Conservation (phyloP, 2,888 invertebrate species). For the Catocala fraxini region DNA sequence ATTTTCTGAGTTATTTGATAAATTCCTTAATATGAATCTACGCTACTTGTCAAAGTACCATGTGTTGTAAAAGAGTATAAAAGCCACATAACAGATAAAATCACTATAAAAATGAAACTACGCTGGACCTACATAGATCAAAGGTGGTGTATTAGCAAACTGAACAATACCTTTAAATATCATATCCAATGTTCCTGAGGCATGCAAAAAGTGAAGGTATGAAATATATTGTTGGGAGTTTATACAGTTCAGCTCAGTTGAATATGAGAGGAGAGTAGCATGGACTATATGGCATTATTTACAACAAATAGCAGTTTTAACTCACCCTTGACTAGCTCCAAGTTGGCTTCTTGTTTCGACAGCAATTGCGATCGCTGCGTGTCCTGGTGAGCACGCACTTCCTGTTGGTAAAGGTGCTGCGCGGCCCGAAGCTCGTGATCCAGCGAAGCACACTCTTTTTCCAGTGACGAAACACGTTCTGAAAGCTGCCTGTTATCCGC, state of each 20-base stretch:
- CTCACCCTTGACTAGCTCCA: conserved; percentile 96
- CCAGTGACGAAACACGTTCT: conserved; percentile 94
- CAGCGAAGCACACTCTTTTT: conserved; percentile 95
- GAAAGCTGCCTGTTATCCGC: conserved; percentile 93
- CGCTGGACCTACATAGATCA: conserved; percentile 35
- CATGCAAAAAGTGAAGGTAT: conserved; percentile 85
- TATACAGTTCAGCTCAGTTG: conserved; percentile 63
- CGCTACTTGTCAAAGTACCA: too few species aligned
- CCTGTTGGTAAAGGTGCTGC: conserved; percentile 94
- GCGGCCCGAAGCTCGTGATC: conserved; percentile 95
- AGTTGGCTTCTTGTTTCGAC: conserved; percentile 96
- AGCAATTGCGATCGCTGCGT: conserved; percentile 94
- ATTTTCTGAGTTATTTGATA: too few species aligned
- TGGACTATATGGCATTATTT: conserved; percentile 46
- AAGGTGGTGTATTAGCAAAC: conserved; percentile 72
- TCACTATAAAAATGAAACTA: conserved; percentile 38
- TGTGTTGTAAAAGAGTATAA: neutral
- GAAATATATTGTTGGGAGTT: conserved; percentile 65
- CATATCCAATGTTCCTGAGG: conserved; percentile 90
- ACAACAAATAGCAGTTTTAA: conserved; percentile 37
- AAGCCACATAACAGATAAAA: conserved; percentile 19
- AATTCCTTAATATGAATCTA: too few species aligned
- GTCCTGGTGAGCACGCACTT: conserved; percentile 95
- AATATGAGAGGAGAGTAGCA: conserved; percentile 66
- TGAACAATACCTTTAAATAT: conserved; percentile 89